These are phyloP conservation scores for Morpho deidamia DNA, from an alignment of 2,888 invertebrate species.

Conservation along the genomic window DNA sequence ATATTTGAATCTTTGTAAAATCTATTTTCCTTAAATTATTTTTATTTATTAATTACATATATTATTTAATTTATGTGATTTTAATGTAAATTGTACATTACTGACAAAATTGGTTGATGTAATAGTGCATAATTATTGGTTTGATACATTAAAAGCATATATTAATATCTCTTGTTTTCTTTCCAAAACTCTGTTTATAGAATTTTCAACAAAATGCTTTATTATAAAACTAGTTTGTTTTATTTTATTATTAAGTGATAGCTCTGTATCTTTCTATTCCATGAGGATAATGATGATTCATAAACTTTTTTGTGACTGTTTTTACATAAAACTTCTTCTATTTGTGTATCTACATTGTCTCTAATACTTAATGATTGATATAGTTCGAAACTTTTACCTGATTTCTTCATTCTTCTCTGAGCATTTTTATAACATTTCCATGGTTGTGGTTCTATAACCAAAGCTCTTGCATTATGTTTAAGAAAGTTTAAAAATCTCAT, in stretches of 20 bases:
- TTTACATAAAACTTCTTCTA: slow-evolving; percentile 65
- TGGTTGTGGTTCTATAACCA: slow-evolving; percentile 89
- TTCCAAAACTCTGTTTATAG: too few species aligned
- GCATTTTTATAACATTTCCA: slow-evolving; percentile 92
- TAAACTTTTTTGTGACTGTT: slow-evolving; percentile 69
- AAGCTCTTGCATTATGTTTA: slow-evolving; percentile 68
- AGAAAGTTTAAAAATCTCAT: slow-evolving; percentile 79
- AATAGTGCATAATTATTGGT: too few species aligned
- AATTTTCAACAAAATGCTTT: too few species aligned
- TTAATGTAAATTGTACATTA: too few species aligned
- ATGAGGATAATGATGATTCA: slow-evolving; percentile 80
- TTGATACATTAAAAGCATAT: too few species aligned
- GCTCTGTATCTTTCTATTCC: slow-evolving; percentile 84
- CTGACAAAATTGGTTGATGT: too few species aligned
- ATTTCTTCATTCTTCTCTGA: slow-evolving; percentile 82
- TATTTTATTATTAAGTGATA: slow-evolving; percentile 53
- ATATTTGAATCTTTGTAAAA: too few species aligned
- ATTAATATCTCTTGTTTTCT: too few species aligned
- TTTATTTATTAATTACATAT: too few species aligned
- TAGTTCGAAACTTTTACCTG: slow-evolving; percentile 79
- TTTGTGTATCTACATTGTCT: slow-evolving; percentile 78
- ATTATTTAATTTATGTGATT: too few species aligned
- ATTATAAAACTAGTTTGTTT: not conserved
- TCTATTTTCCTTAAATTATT: too few species aligned
- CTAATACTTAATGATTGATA: slow-evolving; percentile 80